Evolutionary conservation across 2,113 vertebrate species (phyloP).

Genomic region (Hydrolagus affinis): DNA sequence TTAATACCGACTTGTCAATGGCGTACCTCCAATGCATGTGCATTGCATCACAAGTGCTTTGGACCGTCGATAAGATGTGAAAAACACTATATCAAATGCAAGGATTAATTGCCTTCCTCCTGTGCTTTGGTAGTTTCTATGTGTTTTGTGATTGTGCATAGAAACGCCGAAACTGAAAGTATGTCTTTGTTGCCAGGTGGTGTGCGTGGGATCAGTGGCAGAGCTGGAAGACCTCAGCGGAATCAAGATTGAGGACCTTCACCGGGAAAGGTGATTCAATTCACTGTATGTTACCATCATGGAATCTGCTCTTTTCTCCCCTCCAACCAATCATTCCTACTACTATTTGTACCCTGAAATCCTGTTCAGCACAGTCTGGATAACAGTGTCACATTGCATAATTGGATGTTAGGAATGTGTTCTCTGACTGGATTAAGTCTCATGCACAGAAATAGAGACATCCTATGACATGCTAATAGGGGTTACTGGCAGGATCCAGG

Average conservation of each 20-base stretch:
- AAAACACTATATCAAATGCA: no score
- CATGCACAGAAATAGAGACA: no score
- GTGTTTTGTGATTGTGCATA: neutral
- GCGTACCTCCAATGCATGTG: no score
- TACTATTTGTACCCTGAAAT: neutral
- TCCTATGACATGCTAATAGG: no score
- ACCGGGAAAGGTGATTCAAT: constrained; percentile 79
- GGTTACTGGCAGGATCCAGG: no score
- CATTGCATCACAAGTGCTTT: neutral
- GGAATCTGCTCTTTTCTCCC: no score
- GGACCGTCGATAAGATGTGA: no score
- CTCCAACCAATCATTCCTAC: no score
- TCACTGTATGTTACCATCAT: neutral
- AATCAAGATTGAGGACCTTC: constrained; percentile 78
- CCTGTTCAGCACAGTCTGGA: neutral
- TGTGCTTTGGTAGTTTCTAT: neutral
- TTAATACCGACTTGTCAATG: no score
- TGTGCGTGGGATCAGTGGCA: constrained; percentile 79
- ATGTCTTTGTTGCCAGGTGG: constrained; percentile 60
- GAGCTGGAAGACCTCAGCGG: constrained; percentile 82
- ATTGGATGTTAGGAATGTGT: neutral
- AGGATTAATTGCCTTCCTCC: neutral
- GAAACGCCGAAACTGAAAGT: neutral
- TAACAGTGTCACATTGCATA: neutral
- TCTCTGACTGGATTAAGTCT: neutral